Percentiles rank a stretch among this genome's conserved stretches.
Conservation (phyloP, 2,797 vertebrate genomes). For the Loris lydekkerianus region DNA sequence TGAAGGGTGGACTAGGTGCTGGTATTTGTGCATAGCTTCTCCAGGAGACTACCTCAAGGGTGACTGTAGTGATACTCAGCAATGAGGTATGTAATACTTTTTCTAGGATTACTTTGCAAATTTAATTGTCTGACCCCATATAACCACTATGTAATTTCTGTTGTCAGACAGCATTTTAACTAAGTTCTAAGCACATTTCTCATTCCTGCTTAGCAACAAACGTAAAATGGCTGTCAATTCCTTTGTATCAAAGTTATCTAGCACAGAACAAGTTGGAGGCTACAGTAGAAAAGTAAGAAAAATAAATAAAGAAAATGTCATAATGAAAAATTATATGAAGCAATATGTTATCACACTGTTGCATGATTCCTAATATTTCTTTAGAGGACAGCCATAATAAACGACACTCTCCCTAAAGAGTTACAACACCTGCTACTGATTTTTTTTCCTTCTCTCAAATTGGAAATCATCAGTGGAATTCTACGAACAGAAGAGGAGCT, state of each 20-base stretch:
- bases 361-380: conserved; percentile 76
- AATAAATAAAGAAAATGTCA: conserved; percentile 43
- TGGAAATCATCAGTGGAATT: conserved; percentile 71
- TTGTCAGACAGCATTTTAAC: conserved; percentile 31
- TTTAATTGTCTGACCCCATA: too few relatives aligned
- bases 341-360: conserved; percentile 76
- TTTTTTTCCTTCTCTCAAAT: conserved; percentile 30
- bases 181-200: conserved; percentile 24
- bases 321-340: conserved; percentile 74
- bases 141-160: conserved; percentile 30
- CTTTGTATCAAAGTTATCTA: background rate
- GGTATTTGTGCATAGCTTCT: too few relatives aligned
- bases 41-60: too few relatives aligned
- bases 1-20: too few relatives aligned
- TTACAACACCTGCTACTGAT: conserved; percentile 78
- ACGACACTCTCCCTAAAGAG: conserved; percentile 65
- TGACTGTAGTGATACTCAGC: too few relatives aligned
- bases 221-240: conserved; percentile 66
- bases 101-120: too few relatives aligned
- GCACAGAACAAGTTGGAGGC: background rate
- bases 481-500: conserved; percentile 52
- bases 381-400: conserved; percentile 72
- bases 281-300: conserved; percentile 14
- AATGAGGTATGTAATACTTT: too few relatives aligned
- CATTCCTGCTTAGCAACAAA: background rate